A percentile compares a stretch with the other conserved stretches of the same genome.
Evolutionary conservation across 1,140 invertebrate species (phyloP).

Genomic region (Agrypnia vestita): DNA sequence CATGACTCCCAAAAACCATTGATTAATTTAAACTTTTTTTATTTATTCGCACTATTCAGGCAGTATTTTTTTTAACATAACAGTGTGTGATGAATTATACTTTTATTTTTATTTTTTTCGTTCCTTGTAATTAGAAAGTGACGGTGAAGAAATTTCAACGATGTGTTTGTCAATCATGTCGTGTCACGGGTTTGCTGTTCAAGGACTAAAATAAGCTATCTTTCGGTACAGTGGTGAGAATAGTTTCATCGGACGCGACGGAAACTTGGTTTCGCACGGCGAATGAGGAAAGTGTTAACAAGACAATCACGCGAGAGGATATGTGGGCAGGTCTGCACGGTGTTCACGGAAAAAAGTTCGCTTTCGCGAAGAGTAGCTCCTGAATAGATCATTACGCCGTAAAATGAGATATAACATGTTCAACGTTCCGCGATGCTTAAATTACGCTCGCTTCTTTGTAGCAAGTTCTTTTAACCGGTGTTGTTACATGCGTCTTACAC

Average conservation of each 20-base stretch:
- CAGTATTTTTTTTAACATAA: no score
- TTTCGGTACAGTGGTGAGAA: no score
- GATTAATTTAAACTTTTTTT: no score
- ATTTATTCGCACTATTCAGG: no score
- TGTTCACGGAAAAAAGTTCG: not conserved
- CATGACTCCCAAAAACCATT: no score
- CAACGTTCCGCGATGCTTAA: constrained; percentile 19
- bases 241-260: not conserved
- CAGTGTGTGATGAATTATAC: no score
- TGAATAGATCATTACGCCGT: constrained; percentile 36
- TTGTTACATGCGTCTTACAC: no score
- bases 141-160: not conserved
- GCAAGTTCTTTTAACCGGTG: no score
- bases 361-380: constrained; percentile 2
- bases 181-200: not conserved
- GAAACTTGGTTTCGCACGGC: not conserved
- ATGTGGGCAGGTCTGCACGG: not conserved
- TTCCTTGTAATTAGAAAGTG: no score
- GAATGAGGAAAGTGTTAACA: constrained; percentile 4
- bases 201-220: not conserved
- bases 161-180: not conserved
- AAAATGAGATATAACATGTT: constrained; percentile 22
- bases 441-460: constrained; percentile 13
- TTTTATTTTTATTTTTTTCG: no score
- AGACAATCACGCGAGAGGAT: constrained; percentile 11